A percentile compares a stretch with the other conserved stretches of the same genome.
phyloP scores from a whole-genome alignment of 2,888 invertebrate genomes.

The Ophioninae sp. region DNA sequence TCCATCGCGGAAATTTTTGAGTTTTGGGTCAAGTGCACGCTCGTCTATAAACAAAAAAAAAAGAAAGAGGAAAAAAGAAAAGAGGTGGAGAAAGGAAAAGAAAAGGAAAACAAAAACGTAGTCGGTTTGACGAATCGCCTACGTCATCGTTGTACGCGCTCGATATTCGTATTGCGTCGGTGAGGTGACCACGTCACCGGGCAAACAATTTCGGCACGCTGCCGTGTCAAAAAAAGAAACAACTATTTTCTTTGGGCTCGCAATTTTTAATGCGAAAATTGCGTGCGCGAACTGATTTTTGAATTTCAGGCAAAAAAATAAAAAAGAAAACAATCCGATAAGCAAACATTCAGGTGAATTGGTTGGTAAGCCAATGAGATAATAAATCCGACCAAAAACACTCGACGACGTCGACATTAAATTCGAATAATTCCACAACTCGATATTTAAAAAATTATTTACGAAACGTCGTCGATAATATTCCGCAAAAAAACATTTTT shows the following conservation, averaged over 20 bases:
- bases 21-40: constrained; percentile 48
- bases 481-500: too few species aligned
- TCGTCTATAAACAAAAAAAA: background rate
- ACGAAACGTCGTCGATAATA: too few species aligned
- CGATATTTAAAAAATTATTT: too few species aligned
- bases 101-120: background rate
- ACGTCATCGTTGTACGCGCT: constrained; percentile 16
- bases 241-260: background rate
- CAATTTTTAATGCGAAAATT: constrained; percentile 27
- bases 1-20: constrained; percentile 12
- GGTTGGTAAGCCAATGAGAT: background rate
- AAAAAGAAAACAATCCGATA: background rate
- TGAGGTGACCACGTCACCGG: background rate
- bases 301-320: background rate
- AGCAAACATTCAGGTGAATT: constrained; percentile 4
- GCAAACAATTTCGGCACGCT: constrained; percentile 13
- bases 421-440: too few species aligned
- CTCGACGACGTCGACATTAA: too few species aligned
- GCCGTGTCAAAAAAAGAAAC: background rate
- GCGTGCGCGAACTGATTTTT: constrained; percentile 12
- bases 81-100: constrained; percentile 5
- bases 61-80: background rate
- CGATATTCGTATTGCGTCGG: background rate
- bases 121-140: constrained; percentile 7
- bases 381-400: too few species aligned